These are phyloP conservation scores for Xanthorhoe designata DNA, from an alignment of 2,888 invertebrate genomes.

Conservation along the genomic window DNA sequence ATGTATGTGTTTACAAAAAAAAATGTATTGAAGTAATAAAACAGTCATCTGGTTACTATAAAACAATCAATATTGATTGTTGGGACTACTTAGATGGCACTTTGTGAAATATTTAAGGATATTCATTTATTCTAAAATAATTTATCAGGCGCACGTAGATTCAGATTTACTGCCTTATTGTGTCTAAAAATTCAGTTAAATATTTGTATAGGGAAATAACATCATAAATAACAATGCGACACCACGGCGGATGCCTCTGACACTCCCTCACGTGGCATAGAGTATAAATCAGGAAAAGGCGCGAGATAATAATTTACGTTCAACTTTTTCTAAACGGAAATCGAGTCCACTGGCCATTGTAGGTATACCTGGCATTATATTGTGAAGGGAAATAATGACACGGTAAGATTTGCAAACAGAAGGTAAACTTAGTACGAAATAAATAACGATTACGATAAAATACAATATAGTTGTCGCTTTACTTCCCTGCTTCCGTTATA, in stretches of 20 bases:
- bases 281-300: slow-evolving; percentile 69
- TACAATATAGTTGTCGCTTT: too few species aligned
- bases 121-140: slow-evolving; percentile 3
- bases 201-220: slow-evolving; percentile 53
- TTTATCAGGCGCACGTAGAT: slow-evolving; percentile 16
- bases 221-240: slow-evolving; percentile 60
- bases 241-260: slow-evolving; percentile 60
- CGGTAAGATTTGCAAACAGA: slow-evolving; percentile 3
- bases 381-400: slow-evolving; percentile 16
- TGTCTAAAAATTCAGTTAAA: slow-evolving; percentile 40
- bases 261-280: slow-evolving; percentile 56
- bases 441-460: background rate
- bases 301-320: slow-evolving; percentile 44
- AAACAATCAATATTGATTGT: too few species aligned
- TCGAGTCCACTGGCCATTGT: slow-evolving; percentile 45
- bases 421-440: slow-evolving; percentile 1
- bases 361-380: slow-evolving; percentile 29
- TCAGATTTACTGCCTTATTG: slow-evolving; percentile 32
- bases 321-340: slow-evolving; percentile 38
- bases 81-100: too few species aligned
- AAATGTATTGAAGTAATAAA: too few species aligned
- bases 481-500: too few species aligned
- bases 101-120: too few species aligned
- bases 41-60: too few species aligned
- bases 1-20: too few species aligned